Base-by-base conservation (phyloP, 2,797 vertebrate species). In the Dryobates pubescens region DNA sequence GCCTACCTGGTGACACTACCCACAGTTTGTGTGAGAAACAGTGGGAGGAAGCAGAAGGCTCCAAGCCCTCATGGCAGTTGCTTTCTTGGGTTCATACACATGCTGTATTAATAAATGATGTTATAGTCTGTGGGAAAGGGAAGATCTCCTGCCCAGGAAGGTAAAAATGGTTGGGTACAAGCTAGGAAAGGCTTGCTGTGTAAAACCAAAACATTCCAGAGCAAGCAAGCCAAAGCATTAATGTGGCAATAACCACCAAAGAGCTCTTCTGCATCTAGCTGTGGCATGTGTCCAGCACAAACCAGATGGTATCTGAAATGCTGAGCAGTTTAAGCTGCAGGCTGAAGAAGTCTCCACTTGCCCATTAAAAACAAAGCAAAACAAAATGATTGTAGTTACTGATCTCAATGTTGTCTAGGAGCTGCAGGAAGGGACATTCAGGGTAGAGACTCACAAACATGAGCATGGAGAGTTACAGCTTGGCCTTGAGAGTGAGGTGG, bases 301-400 rank as follows among this genome's bases (percentile, higher is more conserved):
- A 89, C 6, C 92, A 96, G 93, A 92, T 93, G 90, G 82, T 47
- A 18, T 65, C 62, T 82, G 88, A 88, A 93, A 86, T 73, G 62
- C 89, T 61, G 45, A 83, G 49, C 82, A 73, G 24, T 81, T 91
- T 27, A 58, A 88, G n/a, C 53, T 70, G 36, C 13, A 49, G 65
- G 47, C 43, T 80, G 63, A 70, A 82, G 86, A 70, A 53, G 15
- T 74, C 88, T 92, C 88, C 78, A 58, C 17, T 81, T 70, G 13
- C 51, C 43, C 41, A 30, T 88, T 88, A 64, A 71, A 91, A 90
- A 5, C 16, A 71, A 78, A 91, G 16, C 23, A 64, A 82, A 93
- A 2, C 34, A 45, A 57, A 74, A 49, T 85, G 62, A 34, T 69
- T 88, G 73, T 38, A 41, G 23, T 85, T 82, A 3, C 23, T 65